phyloP scores from a whole-genome alignment of 1,140 invertebrate genomes.

The Ylistrum balloti region DNA sequence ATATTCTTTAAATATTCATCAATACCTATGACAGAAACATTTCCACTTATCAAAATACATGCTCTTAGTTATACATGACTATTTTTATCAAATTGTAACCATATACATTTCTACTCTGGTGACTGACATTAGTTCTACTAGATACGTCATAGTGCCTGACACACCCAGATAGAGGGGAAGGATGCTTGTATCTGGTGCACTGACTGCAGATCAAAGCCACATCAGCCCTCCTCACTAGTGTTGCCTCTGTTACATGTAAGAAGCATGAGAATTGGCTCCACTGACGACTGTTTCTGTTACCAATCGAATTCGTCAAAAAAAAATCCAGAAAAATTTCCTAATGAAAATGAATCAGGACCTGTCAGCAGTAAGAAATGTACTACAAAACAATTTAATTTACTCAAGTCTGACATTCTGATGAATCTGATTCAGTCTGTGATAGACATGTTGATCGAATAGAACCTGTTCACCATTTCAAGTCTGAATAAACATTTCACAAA shows the following conservation, averaged over 20 bases:
- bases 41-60: no score
- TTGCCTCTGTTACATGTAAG: background rate
- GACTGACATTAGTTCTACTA: background rate
- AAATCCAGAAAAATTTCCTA: background rate
- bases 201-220: background rate
- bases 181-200: background rate
- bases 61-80: no score
- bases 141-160: background rate
- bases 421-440: background rate
- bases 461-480: background rate
- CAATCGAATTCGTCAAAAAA: background rate
- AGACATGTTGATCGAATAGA: background rate
- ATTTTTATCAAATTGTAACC: background rate
- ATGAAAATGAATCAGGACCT: background rate
- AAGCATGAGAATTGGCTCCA: background rate
- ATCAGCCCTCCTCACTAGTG: background rate
- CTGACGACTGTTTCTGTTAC: background rate
- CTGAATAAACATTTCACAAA: constrained; percentile 19
- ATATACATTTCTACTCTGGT: background rate
- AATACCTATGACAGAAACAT: no score
- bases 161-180: background rate
- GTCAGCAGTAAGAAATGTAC: background rate
- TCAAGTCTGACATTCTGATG: background rate
- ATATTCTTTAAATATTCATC: background rate
- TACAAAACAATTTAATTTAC: background rate